These are phyloP conservation scores for Gobiocypris rarus DNA, from an alignment of 2,113 vertebrate species.

Conservation along the genomic window DNA sequence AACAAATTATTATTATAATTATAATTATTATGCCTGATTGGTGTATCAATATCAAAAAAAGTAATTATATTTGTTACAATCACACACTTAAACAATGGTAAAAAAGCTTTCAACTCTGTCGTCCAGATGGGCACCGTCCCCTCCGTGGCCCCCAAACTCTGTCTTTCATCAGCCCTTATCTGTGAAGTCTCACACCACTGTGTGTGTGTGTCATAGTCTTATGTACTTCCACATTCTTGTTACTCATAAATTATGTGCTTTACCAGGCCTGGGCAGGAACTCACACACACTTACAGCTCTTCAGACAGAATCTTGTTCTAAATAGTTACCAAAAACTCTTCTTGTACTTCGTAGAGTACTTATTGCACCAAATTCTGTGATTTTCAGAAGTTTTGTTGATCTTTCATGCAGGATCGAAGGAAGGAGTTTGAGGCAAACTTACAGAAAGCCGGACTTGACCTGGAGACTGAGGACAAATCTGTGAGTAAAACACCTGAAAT, in stretches of 20 bases:
- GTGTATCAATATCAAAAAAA: no score
- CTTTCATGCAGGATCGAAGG: constrained; percentile 86
- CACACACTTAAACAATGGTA: not conserved
- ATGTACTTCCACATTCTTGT: not conserved
- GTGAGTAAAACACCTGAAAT: constrained; percentile 69
- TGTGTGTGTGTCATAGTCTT: not conserved
- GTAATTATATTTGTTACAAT: no score
- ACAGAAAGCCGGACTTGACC: constrained; percentile 86
- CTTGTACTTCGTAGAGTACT: not conserved
- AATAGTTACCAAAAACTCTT: not conserved
- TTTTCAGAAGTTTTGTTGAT: not conserved
- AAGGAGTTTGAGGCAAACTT: constrained; percentile 89
- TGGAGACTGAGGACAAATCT: constrained; percentile 91
- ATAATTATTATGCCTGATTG: no score
- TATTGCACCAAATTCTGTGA: not conserved
- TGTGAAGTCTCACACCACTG: not conserved
- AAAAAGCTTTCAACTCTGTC: not conserved
- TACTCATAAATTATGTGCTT: not conserved
- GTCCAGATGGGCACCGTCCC: not conserved
- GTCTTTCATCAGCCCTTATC: not conserved
- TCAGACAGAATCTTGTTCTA: not conserved
- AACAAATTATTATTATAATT: no score
- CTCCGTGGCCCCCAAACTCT: not conserved
- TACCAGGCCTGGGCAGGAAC: not conserved
- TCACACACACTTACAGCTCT: not conserved